These are phyloP conservation scores for Jacana jacana DNA, from an alignment of 2,113 vertebrate species.

Conservation along the genomic window DNA sequence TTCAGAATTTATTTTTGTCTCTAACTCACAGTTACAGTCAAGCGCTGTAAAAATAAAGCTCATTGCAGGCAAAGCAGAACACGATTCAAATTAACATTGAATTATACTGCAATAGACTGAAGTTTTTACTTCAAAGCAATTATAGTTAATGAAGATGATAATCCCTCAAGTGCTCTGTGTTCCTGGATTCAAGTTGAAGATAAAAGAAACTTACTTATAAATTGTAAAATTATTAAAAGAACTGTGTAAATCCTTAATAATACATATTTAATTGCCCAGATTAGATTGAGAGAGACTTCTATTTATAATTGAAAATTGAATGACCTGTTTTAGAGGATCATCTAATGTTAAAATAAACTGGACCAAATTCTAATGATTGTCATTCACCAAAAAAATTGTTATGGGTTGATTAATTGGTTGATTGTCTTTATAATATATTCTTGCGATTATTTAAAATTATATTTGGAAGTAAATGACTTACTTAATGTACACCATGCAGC, in stretches of 20 bases:
- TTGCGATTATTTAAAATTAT: not conserved
- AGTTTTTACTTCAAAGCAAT: slow-evolving; percentile 66
- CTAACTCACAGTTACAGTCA: slow-evolving; percentile 15
- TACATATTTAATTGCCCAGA: slow-evolving; percentile 34
- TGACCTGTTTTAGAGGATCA: not conserved
- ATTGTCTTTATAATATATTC: not conserved
- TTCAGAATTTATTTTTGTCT: not conserved
- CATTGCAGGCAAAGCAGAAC: not conserved
- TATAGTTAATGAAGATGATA: slow-evolving; percentile 55
- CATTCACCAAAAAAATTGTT: not conserved
- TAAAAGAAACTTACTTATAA: slow-evolving; percentile 42
- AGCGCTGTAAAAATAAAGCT: not conserved
- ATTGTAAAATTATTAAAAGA: slow-evolving; percentile 42
- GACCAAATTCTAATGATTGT: not conserved
- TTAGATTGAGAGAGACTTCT: not conserved
- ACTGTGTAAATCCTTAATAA: slow-evolving; percentile 18
- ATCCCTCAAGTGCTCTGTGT: slow-evolving; percentile 11
- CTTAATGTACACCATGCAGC: not conserved
- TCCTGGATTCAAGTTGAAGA: slow-evolving; percentile 10
- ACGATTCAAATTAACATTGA: slow-evolving; percentile 16
- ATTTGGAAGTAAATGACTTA: not conserved
- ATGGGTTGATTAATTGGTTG: not conserved
- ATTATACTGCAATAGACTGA: not conserved
- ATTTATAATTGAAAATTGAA: not conserved
- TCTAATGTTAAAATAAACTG: not conserved